phyloP scores from a whole-genome alignment of 2,888 invertebrate genomes.

The Agrochola lota region DNA sequence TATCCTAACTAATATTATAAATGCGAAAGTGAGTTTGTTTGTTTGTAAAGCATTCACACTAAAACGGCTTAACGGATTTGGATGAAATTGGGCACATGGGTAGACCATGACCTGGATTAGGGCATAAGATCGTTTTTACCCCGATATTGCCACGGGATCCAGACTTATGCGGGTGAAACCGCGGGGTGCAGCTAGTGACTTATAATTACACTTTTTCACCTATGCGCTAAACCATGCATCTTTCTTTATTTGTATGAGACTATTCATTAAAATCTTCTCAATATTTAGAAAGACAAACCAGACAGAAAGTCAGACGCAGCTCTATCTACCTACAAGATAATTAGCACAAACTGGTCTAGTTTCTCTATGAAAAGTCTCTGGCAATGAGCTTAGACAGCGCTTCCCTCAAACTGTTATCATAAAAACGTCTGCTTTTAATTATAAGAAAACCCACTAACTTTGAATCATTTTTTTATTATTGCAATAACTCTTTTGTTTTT shows the following conservation, averaged over 20 bases:
- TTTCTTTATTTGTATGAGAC: background rate
- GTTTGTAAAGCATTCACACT: too few relatives aligned
- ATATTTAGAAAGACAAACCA: background rate
- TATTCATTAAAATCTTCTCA: background rate
- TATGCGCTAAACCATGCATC: too few relatives aligned
- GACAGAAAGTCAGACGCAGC: background rate
- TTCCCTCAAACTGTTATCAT: background rate
- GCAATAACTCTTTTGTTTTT: background rate
- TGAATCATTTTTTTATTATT: background rate
- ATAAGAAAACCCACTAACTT: background rate
- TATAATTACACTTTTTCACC: too few relatives aligned
- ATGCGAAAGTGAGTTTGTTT: too few relatives aligned
- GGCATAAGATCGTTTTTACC: too few relatives aligned
- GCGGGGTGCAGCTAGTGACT: too few relatives aligned
- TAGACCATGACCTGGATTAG: too few relatives aligned
- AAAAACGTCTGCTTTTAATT: constrained; percentile 16
- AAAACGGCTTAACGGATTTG: too few relatives aligned
- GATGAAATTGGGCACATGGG: too few relatives aligned
- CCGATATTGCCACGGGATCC: too few relatives aligned
- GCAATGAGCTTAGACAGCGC: background rate
- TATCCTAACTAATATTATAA: too few relatives aligned
- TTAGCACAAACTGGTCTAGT: background rate
- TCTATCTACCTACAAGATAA: background rate
- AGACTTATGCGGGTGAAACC: too few relatives aligned
- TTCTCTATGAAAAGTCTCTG: background rate